Evolutionary conservation across 1,140 invertebrate species (phyloP).

Genomic region (Colletes gigas): DNA sequence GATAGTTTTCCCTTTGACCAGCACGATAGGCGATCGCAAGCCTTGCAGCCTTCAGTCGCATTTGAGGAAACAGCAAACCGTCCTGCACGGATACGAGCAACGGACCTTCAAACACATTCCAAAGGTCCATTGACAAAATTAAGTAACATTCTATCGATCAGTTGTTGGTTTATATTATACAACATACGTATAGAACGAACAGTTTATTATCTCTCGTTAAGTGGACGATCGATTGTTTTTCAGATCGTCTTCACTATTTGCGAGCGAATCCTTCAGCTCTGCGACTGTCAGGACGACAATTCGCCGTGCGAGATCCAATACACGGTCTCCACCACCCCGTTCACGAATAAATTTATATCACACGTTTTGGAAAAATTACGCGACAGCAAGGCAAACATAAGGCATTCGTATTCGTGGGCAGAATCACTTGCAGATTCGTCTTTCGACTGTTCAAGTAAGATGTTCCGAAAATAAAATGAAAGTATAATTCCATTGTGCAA

Average conservation of each 20-base stretch:
- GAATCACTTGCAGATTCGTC: constrained; percentile 75
- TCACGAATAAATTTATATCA: constrained; percentile 78
- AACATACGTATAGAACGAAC: background rate
- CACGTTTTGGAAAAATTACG: constrained; percentile 69
- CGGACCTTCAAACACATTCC: constrained; percentile 89
- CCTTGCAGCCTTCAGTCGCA: constrained; percentile 86
- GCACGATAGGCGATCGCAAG: constrained; percentile 82
- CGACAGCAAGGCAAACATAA: constrained; percentile 66
- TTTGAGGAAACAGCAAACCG: constrained; percentile 87
- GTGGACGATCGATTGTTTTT: background rate
- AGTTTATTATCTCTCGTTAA: background rate
- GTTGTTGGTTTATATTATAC: no score
- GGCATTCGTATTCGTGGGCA: constrained; percentile 75
- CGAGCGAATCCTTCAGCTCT: constrained; percentile 88
- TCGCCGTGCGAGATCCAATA: constrained; percentile 77
- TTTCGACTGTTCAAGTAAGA: constrained; percentile 69
- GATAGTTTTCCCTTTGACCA: constrained; percentile 85
- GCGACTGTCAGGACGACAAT: constrained; percentile 82
- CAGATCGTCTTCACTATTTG: constrained; percentile 90
- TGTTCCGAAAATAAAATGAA: no score
- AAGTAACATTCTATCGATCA: no score
- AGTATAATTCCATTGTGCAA: no score
- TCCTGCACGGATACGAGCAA: constrained; percentile 91
- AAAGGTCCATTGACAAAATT: constrained; percentile 83
- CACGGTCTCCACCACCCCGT: constrained; percentile 73